Conservation (phyloP, 2,113 vertebrate genomes). For the Pterocles gutturalis region DNA sequence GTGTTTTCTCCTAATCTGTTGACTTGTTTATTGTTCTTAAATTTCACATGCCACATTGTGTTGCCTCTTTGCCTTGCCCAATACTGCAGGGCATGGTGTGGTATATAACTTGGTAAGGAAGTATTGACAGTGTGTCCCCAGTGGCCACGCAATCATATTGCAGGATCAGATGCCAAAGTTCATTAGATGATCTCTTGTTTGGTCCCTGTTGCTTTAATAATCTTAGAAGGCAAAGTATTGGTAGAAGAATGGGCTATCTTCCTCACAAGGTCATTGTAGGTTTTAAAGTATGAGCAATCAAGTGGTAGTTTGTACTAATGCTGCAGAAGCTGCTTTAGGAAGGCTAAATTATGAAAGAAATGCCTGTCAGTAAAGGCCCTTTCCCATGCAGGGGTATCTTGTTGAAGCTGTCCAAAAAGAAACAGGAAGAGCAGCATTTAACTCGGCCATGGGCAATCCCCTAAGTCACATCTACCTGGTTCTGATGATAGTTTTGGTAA, state of each 20-base stretch:
- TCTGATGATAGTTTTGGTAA: not conserved
- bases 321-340: not conserved
- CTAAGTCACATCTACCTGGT: not conserved
- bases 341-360: not conserved
- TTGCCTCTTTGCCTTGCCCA: not conserved
- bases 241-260: not conserved
- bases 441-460: not conserved
- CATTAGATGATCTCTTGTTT: not conserved
- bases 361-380: not conserved
- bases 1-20: not conserved
- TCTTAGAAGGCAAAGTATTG: not conserved
- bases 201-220: not conserved
- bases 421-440: not conserved
- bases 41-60: not conserved
- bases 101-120: not conserved
- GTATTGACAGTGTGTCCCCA: not conserved
- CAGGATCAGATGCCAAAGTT: not conserved
- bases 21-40: not conserved
- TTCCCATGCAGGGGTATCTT: not conserved
- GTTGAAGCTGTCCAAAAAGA: not conserved
- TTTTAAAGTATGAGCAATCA: not conserved
- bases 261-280: not conserved
- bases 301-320: not conserved
- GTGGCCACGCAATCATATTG: accelerated
- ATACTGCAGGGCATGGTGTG: not conserved